Base-by-base conservation (phyloP, 2,113 vertebrate species). In the Carassius auratus region DNA sequence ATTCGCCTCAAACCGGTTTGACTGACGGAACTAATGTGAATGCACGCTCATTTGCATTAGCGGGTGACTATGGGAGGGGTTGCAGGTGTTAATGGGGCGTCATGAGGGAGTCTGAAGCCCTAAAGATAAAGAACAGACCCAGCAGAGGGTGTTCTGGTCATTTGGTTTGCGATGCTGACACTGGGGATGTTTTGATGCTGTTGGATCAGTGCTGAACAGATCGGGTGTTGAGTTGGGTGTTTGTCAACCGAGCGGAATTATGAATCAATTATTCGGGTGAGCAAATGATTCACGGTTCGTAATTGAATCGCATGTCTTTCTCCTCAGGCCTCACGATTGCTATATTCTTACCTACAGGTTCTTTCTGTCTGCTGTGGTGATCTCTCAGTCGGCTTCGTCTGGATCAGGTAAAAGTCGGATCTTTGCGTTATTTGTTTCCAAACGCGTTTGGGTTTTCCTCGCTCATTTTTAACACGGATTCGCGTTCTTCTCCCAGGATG, bases 11-110 rank as follows among this genome's bases (percentile, higher is more conserved):
- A 82, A 82, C 62, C 80, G 42, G 80, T 55, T 82, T 82, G 26
- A 69, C 21, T 19, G 80, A 69, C 62, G 62, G 80, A 36, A 68
- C 79, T 50, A 50, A 82, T 52, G 1, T 68, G 61, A 82, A 82
- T 55, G 23, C 26, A 10, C 7, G 14, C n/a, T 26, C 42, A 45
- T 81, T 81, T 81, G 79, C 79, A 81, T 81, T 13, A 50, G 36
- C 13, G 52, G 14, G 10, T 10, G 64, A 62, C 69, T 83, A 88
- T 73, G 84, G 89, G n/a, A 38, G 79, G 80, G 64, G 74, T 77
- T 88, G 55, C 81, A 92, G 86, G 91, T 91, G 89, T 85, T 92
- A 94, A 94, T 91, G 92, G 91, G 76, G 80, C 90, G 88, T 89
- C 87, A 92, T 8, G 87, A 36, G 52, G 12, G 69, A 30, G 30